Conservation (phyloP, 2,113 vertebrate species). For the Rostratula benghalensis region DNA sequence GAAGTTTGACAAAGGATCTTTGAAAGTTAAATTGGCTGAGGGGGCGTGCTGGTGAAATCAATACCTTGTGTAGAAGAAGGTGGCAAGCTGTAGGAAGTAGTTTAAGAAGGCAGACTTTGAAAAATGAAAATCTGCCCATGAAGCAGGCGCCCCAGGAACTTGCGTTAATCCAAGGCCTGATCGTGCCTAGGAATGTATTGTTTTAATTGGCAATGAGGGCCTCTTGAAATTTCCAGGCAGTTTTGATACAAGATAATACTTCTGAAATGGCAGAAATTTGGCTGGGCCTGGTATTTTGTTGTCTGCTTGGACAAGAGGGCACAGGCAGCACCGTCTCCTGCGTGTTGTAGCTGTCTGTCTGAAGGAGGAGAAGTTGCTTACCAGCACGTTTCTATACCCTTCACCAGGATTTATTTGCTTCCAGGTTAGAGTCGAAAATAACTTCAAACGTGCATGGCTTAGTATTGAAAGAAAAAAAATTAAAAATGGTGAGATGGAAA, state of each 20-base stretch:
- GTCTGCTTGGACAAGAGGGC: neutral
- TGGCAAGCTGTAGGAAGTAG: neutral
- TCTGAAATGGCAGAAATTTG: neutral
- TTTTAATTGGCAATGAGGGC: neutral
- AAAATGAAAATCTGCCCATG: neutral
- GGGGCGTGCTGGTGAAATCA: neutral
- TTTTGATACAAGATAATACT: neutral
- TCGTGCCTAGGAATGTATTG: neutral
- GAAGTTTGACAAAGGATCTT: neutral
- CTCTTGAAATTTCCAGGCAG: neutral
- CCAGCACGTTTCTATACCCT: neutral
- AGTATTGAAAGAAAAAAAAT: neutral
- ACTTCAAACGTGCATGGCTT: neutral
- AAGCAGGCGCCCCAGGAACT: neutral
- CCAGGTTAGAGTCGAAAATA: neutral
- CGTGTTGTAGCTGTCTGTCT: neutral
- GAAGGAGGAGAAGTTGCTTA: neutral
- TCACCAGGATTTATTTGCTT: neutral
- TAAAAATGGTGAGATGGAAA: neutral
- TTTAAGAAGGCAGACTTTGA: neutral
- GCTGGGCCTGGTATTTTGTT: neutral
- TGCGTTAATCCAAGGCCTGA: neutral
- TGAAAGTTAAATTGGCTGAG: constrained; percentile 20
- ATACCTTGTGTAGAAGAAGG: neutral
- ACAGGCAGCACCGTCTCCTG: neutral